These are phyloP conservation scores for Scarus forsteni DNA, from an alignment of 2,797 vertebrate species.

Conservation along the genomic window DNA sequence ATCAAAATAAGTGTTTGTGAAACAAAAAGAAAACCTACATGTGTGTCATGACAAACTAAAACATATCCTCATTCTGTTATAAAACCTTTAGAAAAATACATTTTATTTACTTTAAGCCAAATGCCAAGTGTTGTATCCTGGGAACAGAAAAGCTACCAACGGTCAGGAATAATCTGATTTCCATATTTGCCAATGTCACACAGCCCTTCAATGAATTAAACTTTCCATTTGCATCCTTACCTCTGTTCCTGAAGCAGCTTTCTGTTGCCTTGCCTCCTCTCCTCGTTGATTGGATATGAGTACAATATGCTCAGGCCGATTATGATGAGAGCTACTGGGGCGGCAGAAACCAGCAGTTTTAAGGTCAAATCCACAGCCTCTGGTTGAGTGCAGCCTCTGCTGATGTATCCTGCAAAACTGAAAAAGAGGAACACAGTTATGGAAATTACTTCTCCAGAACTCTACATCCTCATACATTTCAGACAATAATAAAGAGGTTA, in stretches of 20 bases:
- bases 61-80: no score
- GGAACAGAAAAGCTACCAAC: no score
- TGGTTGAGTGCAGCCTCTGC: constrained; percentile 91
- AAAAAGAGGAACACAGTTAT: background rate
- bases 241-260: constrained; percentile 91
- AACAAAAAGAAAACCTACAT: no score
- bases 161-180: no score
- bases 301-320: constrained; percentile 91
- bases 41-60: no score
- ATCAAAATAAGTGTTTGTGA: no score
- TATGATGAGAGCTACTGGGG: constrained; percentile 89
- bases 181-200: no score
- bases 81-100: no score
- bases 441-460: background rate
- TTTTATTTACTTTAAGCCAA: no score
- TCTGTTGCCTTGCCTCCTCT: constrained; percentile 89
- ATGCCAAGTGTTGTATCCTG: no score
- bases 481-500: background rate
- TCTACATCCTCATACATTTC: background rate
- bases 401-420: constrained; percentile 95
- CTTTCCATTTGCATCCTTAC: constrained; percentile 70
- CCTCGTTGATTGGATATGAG: constrained; percentile 93
- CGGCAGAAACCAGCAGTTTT: constrained; percentile 92
- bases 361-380: constrained; percentile 88
- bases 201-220: background rate